Conservation (phyloP, 1,140 invertebrate genomes). For the Vanessa tameamea region DNA sequence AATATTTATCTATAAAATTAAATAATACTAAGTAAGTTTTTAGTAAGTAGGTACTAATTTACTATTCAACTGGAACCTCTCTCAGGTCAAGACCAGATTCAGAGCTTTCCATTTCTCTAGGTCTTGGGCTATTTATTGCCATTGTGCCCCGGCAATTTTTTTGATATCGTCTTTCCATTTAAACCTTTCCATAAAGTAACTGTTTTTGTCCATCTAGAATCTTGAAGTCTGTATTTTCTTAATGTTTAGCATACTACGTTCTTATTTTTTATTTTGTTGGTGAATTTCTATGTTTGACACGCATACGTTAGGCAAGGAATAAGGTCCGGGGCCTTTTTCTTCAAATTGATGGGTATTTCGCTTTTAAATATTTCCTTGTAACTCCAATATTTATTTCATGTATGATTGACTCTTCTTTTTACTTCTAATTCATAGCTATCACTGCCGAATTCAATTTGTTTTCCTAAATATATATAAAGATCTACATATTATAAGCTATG, state of each 20-base stretch:
- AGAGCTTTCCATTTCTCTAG: too few species aligned
- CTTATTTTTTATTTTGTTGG: neutral
- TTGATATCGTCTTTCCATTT: too few species aligned
- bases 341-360: neutral
- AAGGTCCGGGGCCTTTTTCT: neutral
- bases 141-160: too few species aligned
- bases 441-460: neutral
- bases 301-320: constrained; percentile 6
- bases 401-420: neutral
- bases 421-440: neutral
- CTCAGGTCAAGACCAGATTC: too few species aligned
- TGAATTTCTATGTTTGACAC: constrained; percentile 1
- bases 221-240: neutral
- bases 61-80: too few species aligned
- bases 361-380: constrained; percentile 10
- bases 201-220: too few species aligned
- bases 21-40: too few species aligned
- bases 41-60: too few species aligned
- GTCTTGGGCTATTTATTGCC: too few species aligned
- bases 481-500: constrained; percentile 4
- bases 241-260: neutral
- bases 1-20: too few species aligned
- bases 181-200: too few species aligned
- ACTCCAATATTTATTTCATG: neutral
- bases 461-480: constrained; percentile 3